These are phyloP conservation scores for Engraulis encrasicolus DNA, from an alignment of 2,113 vertebrate genomes.

Conservation along the genomic window DNA sequence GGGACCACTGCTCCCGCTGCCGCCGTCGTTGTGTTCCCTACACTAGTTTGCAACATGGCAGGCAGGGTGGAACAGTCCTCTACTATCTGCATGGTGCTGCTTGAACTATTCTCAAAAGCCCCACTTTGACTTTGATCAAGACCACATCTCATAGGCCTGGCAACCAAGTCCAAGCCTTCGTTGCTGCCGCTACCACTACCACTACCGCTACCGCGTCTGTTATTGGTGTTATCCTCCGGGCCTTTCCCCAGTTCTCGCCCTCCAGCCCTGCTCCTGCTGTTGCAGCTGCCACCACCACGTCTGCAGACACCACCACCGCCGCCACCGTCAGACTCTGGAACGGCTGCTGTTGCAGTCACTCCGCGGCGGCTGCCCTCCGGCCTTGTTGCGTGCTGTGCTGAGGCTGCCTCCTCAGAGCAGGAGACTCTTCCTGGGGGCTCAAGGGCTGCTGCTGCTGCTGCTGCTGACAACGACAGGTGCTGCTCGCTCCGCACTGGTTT, in stretches of 20 bases:
- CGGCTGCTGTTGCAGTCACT: not conserved
- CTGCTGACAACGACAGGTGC: too few species aligned
- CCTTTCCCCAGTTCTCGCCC: conserved; percentile 30
- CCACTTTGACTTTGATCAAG: conserved; percentile 86
- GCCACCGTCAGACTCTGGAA: conserved; percentile 30
- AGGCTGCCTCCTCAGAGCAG: conserved; percentile 51
- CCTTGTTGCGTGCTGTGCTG: conserved; percentile 49
- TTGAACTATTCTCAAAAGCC: conserved; percentile 75
- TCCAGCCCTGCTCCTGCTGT: conserved; percentile 51
- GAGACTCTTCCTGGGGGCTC: conserved; percentile 63
- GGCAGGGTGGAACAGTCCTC: conserved; percentile 88
- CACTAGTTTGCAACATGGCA: conserved; percentile 88
- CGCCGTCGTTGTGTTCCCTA: conserved; percentile 76
- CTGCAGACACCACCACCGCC: conserved; percentile 28
- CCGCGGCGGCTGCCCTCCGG: conserved; percentile 34
- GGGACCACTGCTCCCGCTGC: conserved; percentile 60
- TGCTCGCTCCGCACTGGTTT: conserved; percentile 76
- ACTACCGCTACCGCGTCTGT: too few species aligned
- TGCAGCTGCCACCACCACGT: conserved; percentile 34
- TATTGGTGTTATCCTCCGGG: conserved; percentile 18
- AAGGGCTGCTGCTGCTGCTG: conserved; percentile 44
- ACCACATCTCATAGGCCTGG: conserved; percentile 85
- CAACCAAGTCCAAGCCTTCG: conserved; percentile 66
- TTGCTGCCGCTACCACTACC: too few species aligned
- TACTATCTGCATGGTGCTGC: conserved; percentile 95